Evolutionary conservation across 2,797 vertebrate genomes (phyloP), one percentile per base, ranked within the genome.

Genomic region (Hemitrygon akajei): DNA sequence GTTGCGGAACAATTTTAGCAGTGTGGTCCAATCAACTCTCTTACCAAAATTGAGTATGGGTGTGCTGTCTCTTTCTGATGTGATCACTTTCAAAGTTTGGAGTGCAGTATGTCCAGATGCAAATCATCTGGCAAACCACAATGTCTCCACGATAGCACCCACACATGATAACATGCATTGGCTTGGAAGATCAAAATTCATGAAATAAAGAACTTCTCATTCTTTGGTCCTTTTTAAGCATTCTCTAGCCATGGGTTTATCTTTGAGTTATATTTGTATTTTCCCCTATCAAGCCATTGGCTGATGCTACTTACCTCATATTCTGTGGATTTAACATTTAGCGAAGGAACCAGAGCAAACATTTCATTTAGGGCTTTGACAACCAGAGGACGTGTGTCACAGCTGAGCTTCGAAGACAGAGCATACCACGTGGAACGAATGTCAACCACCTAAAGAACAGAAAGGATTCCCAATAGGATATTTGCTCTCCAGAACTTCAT

Each of bases 361-460:
- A 99, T 95, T 81, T 98, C 97, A 81, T 97, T 97, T 7, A 97
- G 94, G 0, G 96, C 96, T 96, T 97, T 98, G 94, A 99, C 94
- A 95, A 99, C 97, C 71, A 97, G 95, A 0, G 98, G 98, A 94
- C 98, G 98, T 0, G 95, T 96, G 94, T 99, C 98, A 84, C 96
- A 97, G 86, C 96, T 97, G 94, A 99, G 95, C 94, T 97, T 97
- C 3, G 98, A 97, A 9, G 98, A 98, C 1, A 99, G 96, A 7
- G 96, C 97, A 94, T 95, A 97, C 99, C 98, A 99, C 0, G 98
- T 97, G 2, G 98, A 99, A 75, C 97, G 96, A 12, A 99, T 97
- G 79, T 99, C 98, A 95, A 99, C 98, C 0, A 99, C 98, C 99
- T 99, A 94, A 0, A 94, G 94, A 47, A 71, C 22, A 75, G 6